Evolutionary conservation across 2,797 vertebrate genomes (phyloP), one percentile per base, ranked within the genome.

Genomic region (Botia almorhae): DNA sequence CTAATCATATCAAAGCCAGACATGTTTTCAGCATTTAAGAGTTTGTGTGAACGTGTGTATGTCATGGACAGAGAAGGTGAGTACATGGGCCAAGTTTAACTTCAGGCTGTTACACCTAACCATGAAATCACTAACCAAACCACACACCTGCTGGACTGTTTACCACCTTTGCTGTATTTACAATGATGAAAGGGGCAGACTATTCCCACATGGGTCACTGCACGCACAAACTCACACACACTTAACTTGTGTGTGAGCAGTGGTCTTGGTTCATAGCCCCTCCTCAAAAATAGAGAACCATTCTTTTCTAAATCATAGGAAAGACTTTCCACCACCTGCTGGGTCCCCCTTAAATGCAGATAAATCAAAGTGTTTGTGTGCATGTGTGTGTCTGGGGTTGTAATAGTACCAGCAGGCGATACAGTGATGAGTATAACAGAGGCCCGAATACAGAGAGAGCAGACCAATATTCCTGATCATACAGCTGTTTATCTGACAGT

Each of bases 401-500:
- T 68, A 71, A 53, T 13, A 61, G 48, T 48, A n/a, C 23, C 58
- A 43, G 69, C 39, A 69, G 55, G 53, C 13, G 53, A 36, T 75
- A 67, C 55, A 13, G 33, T 63, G 73, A 81, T 70, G 67, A 71
- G 43, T 14, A 65, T 70, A 81, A 81, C 80, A 81, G 69, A 76
- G n/a, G 70, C 11, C 21, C 12, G 26, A 29, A 61, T 29, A 11
- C 46, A 36, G 39, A 13, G 16, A 29, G 39, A 51, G 36, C 21
- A 23, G 64, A 60, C 5, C 55, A 58, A 39, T 60, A 1, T 23
- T 69, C n/a, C n/a, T 12, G 74, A 43, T 17, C 39, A 23, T 19
- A 65, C 39, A 26, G 69, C 0, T 0, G 58, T 26, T 63, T 51
- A 51, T 79, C 46, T 56, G 48, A 46, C 11, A 1, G 33, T 29